phyloP scores from a whole-genome alignment of 2,888 invertebrate species.

The Hypsopygia costalis region DNA sequence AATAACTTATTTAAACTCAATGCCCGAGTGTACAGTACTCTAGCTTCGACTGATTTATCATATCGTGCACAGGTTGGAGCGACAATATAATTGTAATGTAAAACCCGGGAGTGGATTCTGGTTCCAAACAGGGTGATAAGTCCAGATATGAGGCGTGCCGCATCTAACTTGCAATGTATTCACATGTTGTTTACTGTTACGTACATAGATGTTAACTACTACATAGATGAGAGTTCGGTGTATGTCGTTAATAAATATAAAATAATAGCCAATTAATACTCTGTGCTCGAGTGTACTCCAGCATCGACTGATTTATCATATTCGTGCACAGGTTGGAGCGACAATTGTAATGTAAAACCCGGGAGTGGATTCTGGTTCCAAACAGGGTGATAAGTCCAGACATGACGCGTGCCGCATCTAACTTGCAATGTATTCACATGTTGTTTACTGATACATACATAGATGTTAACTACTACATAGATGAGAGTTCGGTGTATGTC shows the following conservation, averaged over 20 bases:
- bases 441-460: too few species aligned
- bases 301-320: constrained; percentile 63
- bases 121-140: constrained; percentile 26
- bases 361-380: constrained; percentile 30
- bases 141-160: constrained; percentile 2
- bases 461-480: too few species aligned
- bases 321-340: constrained; percentile 52
- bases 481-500: too few species aligned
- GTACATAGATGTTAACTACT: too few species aligned
- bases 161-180: neutral
- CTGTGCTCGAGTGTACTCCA: constrained; percentile 30
- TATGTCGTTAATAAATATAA: too few species aligned
- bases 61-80: constrained; percentile 53
- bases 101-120: constrained; percentile 39
- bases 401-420: neutral
- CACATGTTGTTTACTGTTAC: too few species aligned
- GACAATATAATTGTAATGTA: constrained; percentile 70
- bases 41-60: constrained; percentile 58
- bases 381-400: constrained; percentile 21
- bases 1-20: neutral
- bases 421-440: too few species aligned
- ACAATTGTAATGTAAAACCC: constrained; percentile 66
- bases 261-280: too few species aligned
- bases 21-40: constrained; percentile 36
- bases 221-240: too few species aligned